Base-by-base conservation (phyloP, 1,140 invertebrate genomes). In the Saccostrea glomerata region DNA sequence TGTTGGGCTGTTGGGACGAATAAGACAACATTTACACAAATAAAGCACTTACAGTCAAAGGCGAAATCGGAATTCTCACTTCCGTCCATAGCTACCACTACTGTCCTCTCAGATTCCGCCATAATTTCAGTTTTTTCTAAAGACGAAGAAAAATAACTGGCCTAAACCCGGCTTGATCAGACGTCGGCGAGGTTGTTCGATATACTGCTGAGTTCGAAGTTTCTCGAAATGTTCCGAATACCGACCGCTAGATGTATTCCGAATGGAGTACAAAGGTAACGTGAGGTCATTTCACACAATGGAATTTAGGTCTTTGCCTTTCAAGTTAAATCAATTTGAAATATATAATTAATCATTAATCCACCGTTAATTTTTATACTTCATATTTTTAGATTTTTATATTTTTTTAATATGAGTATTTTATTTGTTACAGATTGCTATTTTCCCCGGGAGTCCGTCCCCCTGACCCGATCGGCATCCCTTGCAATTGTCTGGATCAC, bases 1-100 rank as follows among this genome's bases (percentile, higher is more conserved):
- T 20, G 5, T 20, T 20, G n/a, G n/a, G 15, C n/a, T n/a, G n/a
- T n/a, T 20, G 58, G n/a, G n/a, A n/a, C 58, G n/a, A 20, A 20
- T 63, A n/a, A 11, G 58, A n/a, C 5, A n/a, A 20, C 58, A 60
- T 17, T 20, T 63, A 63, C 17, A 17, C 15, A 20, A 63, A 63
- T 25, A 77, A 30, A 77, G 9, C 30, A 90, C 89, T 88, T 88
- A 90, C 89, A 90, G 12, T 88, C 87, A 77, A 90, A 90, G 0
- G 87, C 89, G 54, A 58, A 88, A 54, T 90, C 85, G 7, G 89
- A 86, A 47, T 77, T 66, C 6, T 88, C 82, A 83, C 89, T 90
- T 9, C 89, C 89, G 63, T 90, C 89, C 87, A 90, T 90, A 15
- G 89, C 89, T 20, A 88, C 25, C 15, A 90, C 73, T 13, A 90